Evolutionary conservation across 2,888 invertebrate genomes (phyloP).

Genomic region (Mimas tiliae): DNA sequence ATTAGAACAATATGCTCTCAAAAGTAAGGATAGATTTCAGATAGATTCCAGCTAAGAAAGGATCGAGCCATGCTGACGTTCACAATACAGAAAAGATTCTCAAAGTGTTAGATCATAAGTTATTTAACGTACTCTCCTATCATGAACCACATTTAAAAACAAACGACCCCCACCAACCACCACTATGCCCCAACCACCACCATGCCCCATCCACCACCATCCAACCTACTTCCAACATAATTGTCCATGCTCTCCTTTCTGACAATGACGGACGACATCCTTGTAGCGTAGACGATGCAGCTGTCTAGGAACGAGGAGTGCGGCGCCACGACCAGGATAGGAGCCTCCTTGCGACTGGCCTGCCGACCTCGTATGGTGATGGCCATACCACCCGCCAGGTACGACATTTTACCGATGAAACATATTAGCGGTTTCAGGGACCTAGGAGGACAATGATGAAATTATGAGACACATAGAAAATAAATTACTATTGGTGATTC

Average conservation of each 20-base stretch:
- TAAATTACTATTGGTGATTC: neutral
- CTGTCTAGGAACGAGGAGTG: slow-evolving; percentile 96
- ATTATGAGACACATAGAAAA: neutral
- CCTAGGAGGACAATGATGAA: slow-evolving; percentile 57
- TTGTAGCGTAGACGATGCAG: slow-evolving; percentile 92
- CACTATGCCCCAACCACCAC: no score
- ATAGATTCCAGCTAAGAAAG: no score
- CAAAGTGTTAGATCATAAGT: no score
- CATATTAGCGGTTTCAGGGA: slow-evolving; percentile 87
- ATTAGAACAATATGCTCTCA: no score
- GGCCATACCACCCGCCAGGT: slow-evolving; percentile 91
- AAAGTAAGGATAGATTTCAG: no score
- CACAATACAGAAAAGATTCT: no score
- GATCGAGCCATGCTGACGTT: no score
- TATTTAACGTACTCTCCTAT: no score
- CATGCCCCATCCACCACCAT: slow-evolving; percentile 56
- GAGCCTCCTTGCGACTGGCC: slow-evolving; percentile 91
- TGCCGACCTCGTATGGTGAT: slow-evolving; percentile 91
- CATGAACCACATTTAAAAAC: no score
- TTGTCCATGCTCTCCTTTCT: slow-evolving; percentile 92
- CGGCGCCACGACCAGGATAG: slow-evolving; percentile 93
- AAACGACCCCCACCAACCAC: no score
- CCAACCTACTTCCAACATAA: slow-evolving; percentile 93
- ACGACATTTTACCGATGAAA: slow-evolving; percentile 89
- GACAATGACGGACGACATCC: slow-evolving; percentile 93